These are phyloP conservation scores for Brachionus rubens DNA, from an alignment of 1,140 invertebrate genomes.

Conservation along the genomic window DNA sequence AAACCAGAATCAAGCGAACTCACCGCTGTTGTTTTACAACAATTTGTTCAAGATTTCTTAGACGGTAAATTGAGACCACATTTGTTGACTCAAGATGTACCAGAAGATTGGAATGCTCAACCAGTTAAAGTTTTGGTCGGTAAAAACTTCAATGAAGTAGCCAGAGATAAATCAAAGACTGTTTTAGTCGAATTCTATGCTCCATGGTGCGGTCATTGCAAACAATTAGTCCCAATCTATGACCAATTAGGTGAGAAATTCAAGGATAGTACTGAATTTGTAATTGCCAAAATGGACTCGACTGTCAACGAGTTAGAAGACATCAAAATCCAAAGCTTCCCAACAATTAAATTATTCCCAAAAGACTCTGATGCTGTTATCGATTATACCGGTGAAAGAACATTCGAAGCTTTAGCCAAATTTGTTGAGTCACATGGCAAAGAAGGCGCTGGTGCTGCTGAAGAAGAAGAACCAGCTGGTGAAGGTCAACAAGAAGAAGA, in stretches of 20 bases:
- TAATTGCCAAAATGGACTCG: constrained; percentile 97
- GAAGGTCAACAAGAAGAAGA: constrained; percentile 16
- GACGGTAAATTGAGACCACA: constrained; percentile 86
- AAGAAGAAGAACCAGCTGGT: constrained; percentile 19
- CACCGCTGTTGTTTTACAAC: constrained; percentile 70
- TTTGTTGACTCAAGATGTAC: constrained; percentile 84
- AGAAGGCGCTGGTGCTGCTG: constrained; percentile 65
- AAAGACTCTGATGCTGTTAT: constrained; percentile 85
- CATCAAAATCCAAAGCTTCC: constrained; percentile 85
- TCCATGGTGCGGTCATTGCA: constrained; percentile 76
- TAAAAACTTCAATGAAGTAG: constrained; percentile 92
- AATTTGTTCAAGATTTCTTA: constrained; percentile 81
- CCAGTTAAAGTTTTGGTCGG: constrained; percentile 91
- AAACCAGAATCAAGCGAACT: constrained; percentile 81
- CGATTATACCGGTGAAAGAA: constrained; percentile 90
- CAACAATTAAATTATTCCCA: constrained; percentile 90
- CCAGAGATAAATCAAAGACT: constrained; percentile 78
- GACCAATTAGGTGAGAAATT: constrained; percentile 81
- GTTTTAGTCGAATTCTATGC: constrained; percentile 92
- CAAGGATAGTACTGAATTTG: constrained; percentile 74
- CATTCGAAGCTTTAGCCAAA: constrained; percentile 83
- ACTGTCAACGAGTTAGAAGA: constrained; percentile 90
- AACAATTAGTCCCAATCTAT: constrained; percentile 91
- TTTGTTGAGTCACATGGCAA: constrained; percentile 80
- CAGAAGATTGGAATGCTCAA: constrained; percentile 92